Base-by-base conservation (phyloP, 2,797 vertebrate genomes). In the Chiroxiphia lanceolata region DNA sequence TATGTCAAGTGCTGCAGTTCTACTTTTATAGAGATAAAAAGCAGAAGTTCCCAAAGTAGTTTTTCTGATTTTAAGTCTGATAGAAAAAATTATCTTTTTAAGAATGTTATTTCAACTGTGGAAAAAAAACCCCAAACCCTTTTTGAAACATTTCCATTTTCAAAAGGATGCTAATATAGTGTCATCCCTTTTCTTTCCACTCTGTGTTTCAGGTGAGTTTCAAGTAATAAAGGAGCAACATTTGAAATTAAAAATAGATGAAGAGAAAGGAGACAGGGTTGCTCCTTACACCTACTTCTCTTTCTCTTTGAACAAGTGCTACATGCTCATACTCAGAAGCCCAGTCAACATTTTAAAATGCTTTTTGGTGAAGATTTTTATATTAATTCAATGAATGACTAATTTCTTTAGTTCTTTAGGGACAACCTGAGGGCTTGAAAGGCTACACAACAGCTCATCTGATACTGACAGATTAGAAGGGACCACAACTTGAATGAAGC, bases 81-180 rank as follows among this genome's bases (percentile, higher is more conserved):
- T 64, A 72, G 53, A 61, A 91, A 90, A 81, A 91, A 64, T 11
- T 83, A 50, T n/a, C 2, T 69, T 81, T 93, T 53, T 34, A 64
- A 83, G 67, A 81, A 57, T 38, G 22, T 68, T 71, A 59, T 61
- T 91, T 84, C 25, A 82, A 8, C 33, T 36, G 17, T 64, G 31
- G 23, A 11, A 72, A 75, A 67, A 67, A 84, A 53, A 0, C 1
- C 3, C 22, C 38, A 54, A 86, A 44, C 9, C 5, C 18, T 77
- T 87, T 89, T 72, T 83, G 65, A 87, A 93, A 72, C 22, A 60
- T 82, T 74, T 74, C 5, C 29, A 6, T 90, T 94, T 96, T 91
- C 60, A 74, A 84, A 94, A 87, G 48, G 33, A 61, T 85, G 31
- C 33, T 89, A 93, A 61, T 75, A 27, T 7, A 23, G 25, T 80